Conservation (phyloP, 2,888 invertebrate genomes). For the Hermaeophaga mercurialis region DNA sequence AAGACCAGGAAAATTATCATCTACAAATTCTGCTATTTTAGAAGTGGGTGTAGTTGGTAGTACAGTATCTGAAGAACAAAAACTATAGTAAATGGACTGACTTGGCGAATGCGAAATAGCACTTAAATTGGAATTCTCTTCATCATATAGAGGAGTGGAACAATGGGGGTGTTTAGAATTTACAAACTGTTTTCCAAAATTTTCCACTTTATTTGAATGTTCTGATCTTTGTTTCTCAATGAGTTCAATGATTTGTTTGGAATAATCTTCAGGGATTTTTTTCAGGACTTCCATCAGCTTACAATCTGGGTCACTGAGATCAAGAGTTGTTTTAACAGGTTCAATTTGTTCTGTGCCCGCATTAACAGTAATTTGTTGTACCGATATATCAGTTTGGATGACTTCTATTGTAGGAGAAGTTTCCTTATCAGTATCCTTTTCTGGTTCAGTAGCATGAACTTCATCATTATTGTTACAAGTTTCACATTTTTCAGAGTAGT, state of each 20-base stretch:
- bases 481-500: conserved; percentile 18
- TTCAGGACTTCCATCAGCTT: conserved; percentile 41
- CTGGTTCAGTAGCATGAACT: too few relatives aligned
- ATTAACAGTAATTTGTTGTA: conserved; percentile 46
- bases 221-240: conserved; percentile 38
- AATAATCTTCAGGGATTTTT: conserved; percentile 46
- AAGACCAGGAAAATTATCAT: too few relatives aligned
- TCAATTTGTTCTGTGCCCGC: conserved; percentile 24
- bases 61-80: conserved; percentile 33
- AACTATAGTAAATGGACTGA: conserved; percentile 43
- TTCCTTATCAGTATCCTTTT: conserved; percentile 18
- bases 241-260: conserved; percentile 48
- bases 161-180: neutral
- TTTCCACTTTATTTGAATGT: conserved; percentile 6
- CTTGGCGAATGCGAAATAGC: conserved; percentile 38
- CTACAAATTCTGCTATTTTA: conserved; percentile 23
- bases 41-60: conserved; percentile 26
- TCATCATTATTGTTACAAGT: conserved; percentile 1
- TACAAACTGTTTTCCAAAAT: conserved; percentile 18
- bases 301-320: conserved; percentile 37
- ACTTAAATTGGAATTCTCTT: conserved; percentile 19
- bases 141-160: neutral
- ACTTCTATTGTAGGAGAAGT: conserved; percentile 43
- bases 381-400: conserved; percentile 48
- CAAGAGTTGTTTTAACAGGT: conserved; percentile 29